Percentiles rank a stretch among this genome's conserved stretches.
Conservation (phyloP, 2,888 invertebrate genomes). For the Temnothorax ravouxi region DNA sequence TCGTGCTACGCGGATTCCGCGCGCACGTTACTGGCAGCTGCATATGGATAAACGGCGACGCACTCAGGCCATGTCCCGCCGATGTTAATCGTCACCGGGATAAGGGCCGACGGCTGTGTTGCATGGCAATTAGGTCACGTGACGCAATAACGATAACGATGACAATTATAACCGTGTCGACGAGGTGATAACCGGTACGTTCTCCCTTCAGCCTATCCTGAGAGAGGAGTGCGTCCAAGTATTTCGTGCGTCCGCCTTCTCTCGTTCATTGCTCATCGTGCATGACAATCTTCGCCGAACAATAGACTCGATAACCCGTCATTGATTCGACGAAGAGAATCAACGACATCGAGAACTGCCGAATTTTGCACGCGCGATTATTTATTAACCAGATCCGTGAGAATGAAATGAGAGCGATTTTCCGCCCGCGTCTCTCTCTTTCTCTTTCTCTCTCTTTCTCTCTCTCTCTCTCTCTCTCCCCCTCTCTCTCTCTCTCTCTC, state of each 20-base stretch:
- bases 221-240: constrained; percentile 10
- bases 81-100: constrained; percentile 61
- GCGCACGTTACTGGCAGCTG: constrained; percentile 25
- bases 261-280: constrained; percentile 51
- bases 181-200: constrained; percentile 58
- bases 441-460: background rate
- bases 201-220: background rate
- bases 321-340: background rate
- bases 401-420: constrained; percentile 37
- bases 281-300: constrained; percentile 50
- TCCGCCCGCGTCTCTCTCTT: background rate
- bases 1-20: constrained; percentile 33
- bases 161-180: constrained; percentile 69
- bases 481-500: background rate
- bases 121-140: constrained; percentile 63
- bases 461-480: background rate
- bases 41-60: constrained; percentile 53
- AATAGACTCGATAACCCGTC: constrained; percentile 48
- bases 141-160: constrained; percentile 64
- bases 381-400: constrained; percentile 26
- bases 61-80: constrained; percentile 51
- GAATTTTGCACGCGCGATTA: constrained; percentile 5
- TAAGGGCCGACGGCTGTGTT: constrained; percentile 55
- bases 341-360: background rate
- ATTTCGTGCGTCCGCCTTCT: constrained; percentile 42